Base-by-base conservation (phyloP, 2,888 invertebrate species). In the Abrostola tripartita region DNA sequence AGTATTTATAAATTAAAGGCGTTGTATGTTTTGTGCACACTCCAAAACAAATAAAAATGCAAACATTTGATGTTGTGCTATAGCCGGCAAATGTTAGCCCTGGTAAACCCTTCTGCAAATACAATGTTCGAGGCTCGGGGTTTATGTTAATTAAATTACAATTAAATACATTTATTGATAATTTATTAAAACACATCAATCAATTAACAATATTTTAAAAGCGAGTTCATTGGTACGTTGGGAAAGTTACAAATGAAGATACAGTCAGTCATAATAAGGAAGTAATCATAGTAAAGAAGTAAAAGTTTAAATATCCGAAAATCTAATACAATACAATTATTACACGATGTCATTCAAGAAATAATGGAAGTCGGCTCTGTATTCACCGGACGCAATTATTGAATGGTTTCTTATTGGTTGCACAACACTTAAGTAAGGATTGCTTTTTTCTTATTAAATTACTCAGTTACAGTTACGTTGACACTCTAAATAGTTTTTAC, bases 391-490 rank as follows among this genome's bases (percentile, higher is more conserved):
- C 41, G 11, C 49, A 68, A 62, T 61, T 60, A 59, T 63, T 58
- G 61, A 69, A 73, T 70, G 53, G 53, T 75, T 75, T 78, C 59
- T 61, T 69, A 56, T 57, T 51, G 56, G 61, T 86, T 85, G 61
- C 84, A 71, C 75, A 85, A 85, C 78, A 78, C 68, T 81, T 72
- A 70, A 69, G 56, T 68, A 65, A 65, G 69, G 54, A 61, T 63
- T 54, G 54, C 63, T 76, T 81, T 81, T 79, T 67, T 78, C 71
- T 78, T 82, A 83, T 81, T 79, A 73, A 75, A 74, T 79, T 81
- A 75, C 78, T 83, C 75, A 70, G 76, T 74, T 80, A 68, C 70
- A 72, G 84, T 88, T 87, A 86, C 88, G 85, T 84, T 81, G 73
- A 64, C 72, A 76, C 78, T 80, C 64, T 74, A 52, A 69, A 55